Percentiles rank a stretch among this genome's conserved stretches.
These are phyloP conservation scores for Electrona antarctica DNA, from an alignment of 2,113 vertebrate species.

Conservation along the genomic window DNA sequence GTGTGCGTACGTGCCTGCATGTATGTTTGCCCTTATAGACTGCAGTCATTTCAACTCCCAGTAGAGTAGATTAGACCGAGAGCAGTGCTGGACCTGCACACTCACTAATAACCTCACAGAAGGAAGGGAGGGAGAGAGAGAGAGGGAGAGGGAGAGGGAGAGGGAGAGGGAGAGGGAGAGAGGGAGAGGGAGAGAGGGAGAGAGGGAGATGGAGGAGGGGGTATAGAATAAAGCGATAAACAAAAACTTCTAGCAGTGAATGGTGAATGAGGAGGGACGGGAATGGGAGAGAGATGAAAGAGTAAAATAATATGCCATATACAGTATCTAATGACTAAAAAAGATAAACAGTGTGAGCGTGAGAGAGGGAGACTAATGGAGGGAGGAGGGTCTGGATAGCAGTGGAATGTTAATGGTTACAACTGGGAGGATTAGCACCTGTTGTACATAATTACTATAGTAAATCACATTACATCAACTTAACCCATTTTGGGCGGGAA, in stretches of 20 bases:
- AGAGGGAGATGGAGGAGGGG: conserved; percentile 24
- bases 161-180: conserved; percentile 23
- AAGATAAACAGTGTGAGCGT: too few relatives aligned
- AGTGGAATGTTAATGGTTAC: not conserved
- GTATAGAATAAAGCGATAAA: not conserved
- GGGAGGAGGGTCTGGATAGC: not conserved
- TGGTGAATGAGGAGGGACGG: not conserved
- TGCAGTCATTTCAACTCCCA: not conserved
- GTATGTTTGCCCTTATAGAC: not conserved
- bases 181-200: conserved; percentile 15
- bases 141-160: conserved; percentile 15
- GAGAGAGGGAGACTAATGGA: too few relatives aligned
- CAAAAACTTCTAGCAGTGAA: too few relatives aligned
- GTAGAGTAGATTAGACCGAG: not conserved
- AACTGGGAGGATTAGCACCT: not conserved
- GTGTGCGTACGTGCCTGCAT: not conserved
- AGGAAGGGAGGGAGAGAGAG: not conserved
- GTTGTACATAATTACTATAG: too few relatives aligned
- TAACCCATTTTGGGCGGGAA: too few relatives aligned
- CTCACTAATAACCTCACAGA: not conserved
- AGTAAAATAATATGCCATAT: too few relatives aligned
- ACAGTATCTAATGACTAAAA: too few relatives aligned
- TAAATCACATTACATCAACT: too few relatives aligned
- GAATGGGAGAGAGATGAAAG: not conserved
- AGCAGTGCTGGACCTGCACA: not conserved